Evolutionary conservation across 2,888 invertebrate genomes (phyloP).

Genomic region (Amaurobius ferox): DNA sequence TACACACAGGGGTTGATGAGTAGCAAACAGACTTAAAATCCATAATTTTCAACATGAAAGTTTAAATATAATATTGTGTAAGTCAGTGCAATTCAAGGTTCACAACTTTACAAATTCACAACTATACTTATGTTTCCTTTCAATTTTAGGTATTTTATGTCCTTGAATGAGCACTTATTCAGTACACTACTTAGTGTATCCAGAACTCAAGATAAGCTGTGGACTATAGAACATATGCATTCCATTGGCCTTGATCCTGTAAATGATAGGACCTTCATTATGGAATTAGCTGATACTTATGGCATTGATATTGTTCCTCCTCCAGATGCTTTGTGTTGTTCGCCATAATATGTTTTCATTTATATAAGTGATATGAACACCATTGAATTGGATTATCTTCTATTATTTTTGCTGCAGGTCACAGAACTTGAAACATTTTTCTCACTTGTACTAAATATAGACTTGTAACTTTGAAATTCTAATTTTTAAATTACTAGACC

Average conservation of each 20-base stretch:
- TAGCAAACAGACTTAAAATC: no score
- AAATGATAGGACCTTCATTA: constrained; percentile 78
- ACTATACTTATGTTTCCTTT: no score
- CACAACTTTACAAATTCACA: no score
- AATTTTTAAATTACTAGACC: no score
- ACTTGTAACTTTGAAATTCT: no score
- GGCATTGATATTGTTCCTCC: constrained; percentile 78
- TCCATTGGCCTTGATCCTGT: constrained; percentile 78
- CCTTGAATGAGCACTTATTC: constrained; percentile 78
- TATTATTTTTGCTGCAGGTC: neutral
- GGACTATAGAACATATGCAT: constrained; percentile 78
- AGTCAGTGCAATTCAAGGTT: no score
- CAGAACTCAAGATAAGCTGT: constrained; percentile 77
- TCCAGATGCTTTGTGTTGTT: constrained; percentile 78
- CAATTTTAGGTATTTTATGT: constrained; percentile 78
- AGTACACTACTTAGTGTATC: constrained; percentile 78
- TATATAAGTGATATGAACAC: neutral
- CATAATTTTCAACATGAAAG: no score
- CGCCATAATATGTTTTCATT: constrained; percentile 29
- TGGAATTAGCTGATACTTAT: constrained; percentile 78
- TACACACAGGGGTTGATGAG: no score
- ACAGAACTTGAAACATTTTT: neutral
- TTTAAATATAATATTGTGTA: no score
- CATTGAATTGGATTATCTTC: neutral
- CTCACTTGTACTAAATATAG: no score